phyloP scores from a whole-genome alignment of 2,888 invertebrate genomes.

The Pandemis corylana region DNA sequence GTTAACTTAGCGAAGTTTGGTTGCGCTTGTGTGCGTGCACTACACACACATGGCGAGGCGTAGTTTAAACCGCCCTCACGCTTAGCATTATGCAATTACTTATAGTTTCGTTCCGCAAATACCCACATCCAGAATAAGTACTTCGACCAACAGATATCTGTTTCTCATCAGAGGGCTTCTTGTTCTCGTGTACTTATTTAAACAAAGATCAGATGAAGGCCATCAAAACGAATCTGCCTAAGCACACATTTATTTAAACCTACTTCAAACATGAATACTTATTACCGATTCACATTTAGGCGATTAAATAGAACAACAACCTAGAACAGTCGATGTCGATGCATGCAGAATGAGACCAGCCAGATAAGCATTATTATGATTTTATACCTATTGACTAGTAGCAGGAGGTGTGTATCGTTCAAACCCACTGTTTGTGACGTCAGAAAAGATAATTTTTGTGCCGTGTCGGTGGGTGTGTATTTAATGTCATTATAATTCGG shows the following conservation, averaged over 20 bases:
- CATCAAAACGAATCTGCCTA: neutral
- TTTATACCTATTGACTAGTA: neutral
- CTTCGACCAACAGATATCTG: neutral
- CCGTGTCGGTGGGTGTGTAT: constrained; percentile 49
- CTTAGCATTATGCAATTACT: too few relatives aligned
- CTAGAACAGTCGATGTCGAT: constrained; percentile 8
- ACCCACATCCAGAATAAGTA: neutral
- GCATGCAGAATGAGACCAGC: constrained; percentile 16
- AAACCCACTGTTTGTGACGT: constrained; percentile 28
- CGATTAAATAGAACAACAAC: constrained; percentile 7
- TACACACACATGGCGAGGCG: too few relatives aligned
- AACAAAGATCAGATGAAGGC: constrained; percentile 10
- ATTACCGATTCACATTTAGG: neutral
- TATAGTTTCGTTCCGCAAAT: too few relatives aligned
- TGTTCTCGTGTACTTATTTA: neutral
- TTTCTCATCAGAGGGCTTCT: neutral
- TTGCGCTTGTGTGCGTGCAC: too few relatives aligned
- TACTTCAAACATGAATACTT: neutral
- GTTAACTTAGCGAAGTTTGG: too few relatives aligned
- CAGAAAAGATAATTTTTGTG: constrained; percentile 44
- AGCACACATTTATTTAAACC: constrained; percentile 2
- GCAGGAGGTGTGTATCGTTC: constrained; percentile 33
- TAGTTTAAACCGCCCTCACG: too few relatives aligned
- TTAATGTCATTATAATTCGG: constrained; percentile 39
- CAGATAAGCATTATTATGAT: constrained; percentile 18